phyloP scores from a whole-genome alignment of 2,797 vertebrate species.

The Hydrocynus forskahlii region DNA sequence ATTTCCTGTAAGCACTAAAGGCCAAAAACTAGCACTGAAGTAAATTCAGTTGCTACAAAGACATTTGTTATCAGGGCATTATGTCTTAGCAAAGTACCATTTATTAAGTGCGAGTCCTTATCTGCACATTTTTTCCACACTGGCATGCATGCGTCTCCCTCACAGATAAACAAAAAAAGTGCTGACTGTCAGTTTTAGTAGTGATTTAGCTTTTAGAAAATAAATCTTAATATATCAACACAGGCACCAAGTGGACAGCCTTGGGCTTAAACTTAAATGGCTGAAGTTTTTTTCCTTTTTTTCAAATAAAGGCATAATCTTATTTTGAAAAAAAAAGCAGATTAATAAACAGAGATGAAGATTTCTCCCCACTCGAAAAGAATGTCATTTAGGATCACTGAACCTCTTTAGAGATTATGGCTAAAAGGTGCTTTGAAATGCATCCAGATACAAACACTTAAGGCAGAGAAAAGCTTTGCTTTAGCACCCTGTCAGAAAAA shows the following conservation, averaged over 20 bases:
- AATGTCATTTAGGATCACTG: constrained; percentile 66
- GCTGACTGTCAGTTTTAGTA: constrained; percentile 77
- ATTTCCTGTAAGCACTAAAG: constrained; percentile 30
- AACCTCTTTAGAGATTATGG: constrained; percentile 61
- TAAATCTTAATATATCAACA: constrained; percentile 76
- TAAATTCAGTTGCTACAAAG: constrained; percentile 74
- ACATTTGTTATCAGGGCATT: constrained; percentile 72
- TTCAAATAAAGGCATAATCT: constrained; percentile 71
- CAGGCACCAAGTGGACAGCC: constrained; percentile 75
- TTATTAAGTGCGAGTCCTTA: constrained; percentile 77
- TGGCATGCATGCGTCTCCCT: constrained; percentile 72
- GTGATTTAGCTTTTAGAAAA: constrained; percentile 74
- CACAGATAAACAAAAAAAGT: constrained; percentile 73
- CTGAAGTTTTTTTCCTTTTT: constrained; percentile 66
- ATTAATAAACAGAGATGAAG: constrained; percentile 72
- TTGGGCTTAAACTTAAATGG: constrained; percentile 71
- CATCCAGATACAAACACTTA: constrained; percentile 56
- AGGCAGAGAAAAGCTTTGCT: constrained; percentile 61
- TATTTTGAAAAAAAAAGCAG: constrained; percentile 70
- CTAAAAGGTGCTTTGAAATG: constrained; percentile 66
- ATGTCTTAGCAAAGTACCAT: constrained; percentile 73
- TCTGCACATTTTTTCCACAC: constrained; percentile 66
- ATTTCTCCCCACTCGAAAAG: constrained; percentile 55
- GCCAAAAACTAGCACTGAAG: constrained; percentile 68
- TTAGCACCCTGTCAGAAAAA: constrained; percentile 49